Base-by-base conservation (phyloP, 1,140 invertebrate species). In the Brachionus rubens region DNA sequence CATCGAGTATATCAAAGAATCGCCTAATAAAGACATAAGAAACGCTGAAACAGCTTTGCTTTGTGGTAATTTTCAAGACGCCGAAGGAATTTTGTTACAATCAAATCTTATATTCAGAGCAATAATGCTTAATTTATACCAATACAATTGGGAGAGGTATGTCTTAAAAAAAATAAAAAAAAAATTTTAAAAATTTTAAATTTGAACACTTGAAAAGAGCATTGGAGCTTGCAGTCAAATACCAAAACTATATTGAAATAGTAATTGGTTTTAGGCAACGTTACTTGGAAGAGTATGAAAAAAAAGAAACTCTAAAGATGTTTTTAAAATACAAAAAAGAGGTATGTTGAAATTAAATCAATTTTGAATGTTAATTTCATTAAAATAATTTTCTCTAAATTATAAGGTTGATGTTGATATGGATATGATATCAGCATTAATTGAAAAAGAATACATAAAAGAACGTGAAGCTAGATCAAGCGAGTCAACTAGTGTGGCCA, bases 101-200 rank as follows among this genome's bases (percentile, higher is more conserved):
- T 89, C 90, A 80, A 91, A 91, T 43, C 86, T 91, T 41, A 86
- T 88, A 7, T 88, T 89, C 75, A 87, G 92, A 80, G 92, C 92
- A 0, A 90, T 95, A 78, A 88, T 88, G 78, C 85, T 91, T 0
- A 91, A 93, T 81, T 86, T 94, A n/a, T 86, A 89, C 78, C 87
- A 91, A 79, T 92, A 92, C 82, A 90, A 91, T 80, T 96, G 92
- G 91, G 90, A 90, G 70, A 88, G 91, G 88, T 90, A 85, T 78
- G 79, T 78, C 21, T 40, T 28, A 4, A 16, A 46, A 24, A 70
- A 24, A 59, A 59, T n/a, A n/a, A n/a, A n/a, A n/a, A n/a, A n/a
- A n/a, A n/a, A n/a, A n/a, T n/a, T n/a, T n/a, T n/a, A n/a, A n/a
- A n/a, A n/a, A n/a, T n/a, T n/a, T n/a, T n/a, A n/a, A n/a, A n/a